Evolutionary conservation across 1,140 invertebrate genomes (phyloP).

Genomic region (Formica exsecta): DNA sequence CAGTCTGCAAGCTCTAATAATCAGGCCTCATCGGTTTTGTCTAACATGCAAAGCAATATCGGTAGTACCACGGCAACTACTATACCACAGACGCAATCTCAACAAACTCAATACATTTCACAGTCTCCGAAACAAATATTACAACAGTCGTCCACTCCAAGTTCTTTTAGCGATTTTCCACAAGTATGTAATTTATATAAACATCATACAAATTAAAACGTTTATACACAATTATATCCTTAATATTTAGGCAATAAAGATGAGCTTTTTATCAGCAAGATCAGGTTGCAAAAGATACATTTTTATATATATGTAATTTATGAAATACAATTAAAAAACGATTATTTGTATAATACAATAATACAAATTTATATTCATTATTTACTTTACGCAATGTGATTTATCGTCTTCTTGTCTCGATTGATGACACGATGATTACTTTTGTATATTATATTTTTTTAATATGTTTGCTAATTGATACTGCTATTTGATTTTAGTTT

Average conservation of each 20-base stretch:
- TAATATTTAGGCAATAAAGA: no score
- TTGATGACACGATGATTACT: background rate
- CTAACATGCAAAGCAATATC: conserved; percentile 65
- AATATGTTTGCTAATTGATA: background rate
- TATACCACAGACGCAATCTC: conserved; percentile 71
- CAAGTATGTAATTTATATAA: conserved; percentile 61
- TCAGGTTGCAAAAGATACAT: background rate
- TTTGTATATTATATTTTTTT: background rate
- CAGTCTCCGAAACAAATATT: conserved; percentile 65
- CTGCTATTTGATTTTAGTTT: conserved; percentile 86
- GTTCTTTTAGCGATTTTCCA: conserved; percentile 73
- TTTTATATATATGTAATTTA: no score
- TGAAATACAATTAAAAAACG: no score
- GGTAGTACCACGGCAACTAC: conserved; percentile 61
- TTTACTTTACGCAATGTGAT: background rate
- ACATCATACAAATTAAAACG: no score
- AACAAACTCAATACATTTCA: conserved; percentile 74
- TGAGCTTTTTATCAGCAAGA: background rate
- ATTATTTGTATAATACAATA: background rate
- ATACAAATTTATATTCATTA: background rate
- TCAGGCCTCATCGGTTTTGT: conserved; percentile 68
- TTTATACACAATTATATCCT: background rate
- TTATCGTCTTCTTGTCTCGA: background rate
- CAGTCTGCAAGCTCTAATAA: conserved; percentile 76
- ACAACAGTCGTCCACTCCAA: conserved; percentile 61